Conservation (phyloP, 2,888 invertebrate species). For the Platycnemis pennipes region DNA sequence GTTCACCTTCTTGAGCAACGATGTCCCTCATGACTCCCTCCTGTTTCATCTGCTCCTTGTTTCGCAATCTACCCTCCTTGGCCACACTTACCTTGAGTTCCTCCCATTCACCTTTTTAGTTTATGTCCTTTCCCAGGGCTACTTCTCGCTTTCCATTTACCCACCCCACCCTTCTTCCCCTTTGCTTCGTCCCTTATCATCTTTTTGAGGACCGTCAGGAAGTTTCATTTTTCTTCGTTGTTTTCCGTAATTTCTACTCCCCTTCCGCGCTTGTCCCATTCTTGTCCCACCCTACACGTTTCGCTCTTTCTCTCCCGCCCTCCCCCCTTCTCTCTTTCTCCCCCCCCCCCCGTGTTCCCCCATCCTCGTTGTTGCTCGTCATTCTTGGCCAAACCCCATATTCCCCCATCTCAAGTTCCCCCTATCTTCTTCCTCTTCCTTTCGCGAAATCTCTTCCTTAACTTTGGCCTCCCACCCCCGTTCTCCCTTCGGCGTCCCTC, state of each 20-base stretch:
- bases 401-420: not conserved
- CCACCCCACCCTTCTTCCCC: not conserved
- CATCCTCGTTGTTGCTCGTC: not conserved
- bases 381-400: not conserved
- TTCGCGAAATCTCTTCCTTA: not conserved
- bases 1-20: not conserved
- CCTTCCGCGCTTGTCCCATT: not conserved
- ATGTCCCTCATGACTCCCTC: not conserved
- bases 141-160: slow-evolving; percentile 11
- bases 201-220: slow-evolving; percentile 5
- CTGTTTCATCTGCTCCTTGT: not conserved
- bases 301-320: not conserved
- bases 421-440: not conserved
- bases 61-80: not conserved
- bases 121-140: not conserved
- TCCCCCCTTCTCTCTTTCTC: not conserved
- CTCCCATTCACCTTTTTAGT: not conserved
- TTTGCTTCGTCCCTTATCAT: not conserved
- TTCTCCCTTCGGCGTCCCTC: not conserved
- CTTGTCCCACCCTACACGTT: not conserved
- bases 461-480: not conserved
- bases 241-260: not conserved
- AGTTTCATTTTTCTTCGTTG: slow-evolving; percentile 18
- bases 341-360: not conserved
- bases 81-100: not conserved